Conservation (phyloP, 2,113 vertebrate species). For the Cepphus grylle region DNA sequence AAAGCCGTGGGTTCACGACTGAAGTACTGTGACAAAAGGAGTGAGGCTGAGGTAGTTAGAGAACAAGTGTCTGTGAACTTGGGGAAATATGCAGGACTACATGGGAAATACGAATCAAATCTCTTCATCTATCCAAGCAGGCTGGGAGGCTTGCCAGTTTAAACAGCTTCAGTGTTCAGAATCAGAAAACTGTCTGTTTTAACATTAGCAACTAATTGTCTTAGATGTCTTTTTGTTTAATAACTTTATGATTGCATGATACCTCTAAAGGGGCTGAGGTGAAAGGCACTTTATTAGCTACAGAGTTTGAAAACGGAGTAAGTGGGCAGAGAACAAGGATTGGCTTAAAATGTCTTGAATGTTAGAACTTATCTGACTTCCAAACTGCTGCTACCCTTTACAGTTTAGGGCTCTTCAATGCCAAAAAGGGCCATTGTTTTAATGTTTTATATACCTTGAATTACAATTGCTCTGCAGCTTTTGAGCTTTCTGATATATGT, state of each 20-base stretch:
- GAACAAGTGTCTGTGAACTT: neutral
- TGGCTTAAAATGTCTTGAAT: neutral
- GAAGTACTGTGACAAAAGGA: neutral
- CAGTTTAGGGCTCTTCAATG: neutral
- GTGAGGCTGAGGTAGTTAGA: neutral
- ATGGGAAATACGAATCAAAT: neutral
- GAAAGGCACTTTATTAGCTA: neutral
- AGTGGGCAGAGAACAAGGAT: neutral
- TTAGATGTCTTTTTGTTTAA: neutral
- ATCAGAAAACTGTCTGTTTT: neutral
- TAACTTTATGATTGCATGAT: neutral
- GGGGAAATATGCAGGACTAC: neutral
- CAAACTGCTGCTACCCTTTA: neutral
- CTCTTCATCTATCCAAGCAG: neutral
- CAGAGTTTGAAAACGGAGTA: neutral
- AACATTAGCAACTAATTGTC: neutral
- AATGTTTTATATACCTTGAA: neutral
- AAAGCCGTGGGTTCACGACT: neutral
- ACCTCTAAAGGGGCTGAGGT: neutral
- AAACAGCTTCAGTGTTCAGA: neutral
- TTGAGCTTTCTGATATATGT: neutral
- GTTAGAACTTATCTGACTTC: neutral
- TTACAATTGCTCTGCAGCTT: neutral
- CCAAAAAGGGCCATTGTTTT: neutral
- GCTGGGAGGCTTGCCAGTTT: neutral